Evolutionary conservation across 2,113 vertebrate genomes (phyloP).

Genomic region (Hystrix cristata): DNA sequence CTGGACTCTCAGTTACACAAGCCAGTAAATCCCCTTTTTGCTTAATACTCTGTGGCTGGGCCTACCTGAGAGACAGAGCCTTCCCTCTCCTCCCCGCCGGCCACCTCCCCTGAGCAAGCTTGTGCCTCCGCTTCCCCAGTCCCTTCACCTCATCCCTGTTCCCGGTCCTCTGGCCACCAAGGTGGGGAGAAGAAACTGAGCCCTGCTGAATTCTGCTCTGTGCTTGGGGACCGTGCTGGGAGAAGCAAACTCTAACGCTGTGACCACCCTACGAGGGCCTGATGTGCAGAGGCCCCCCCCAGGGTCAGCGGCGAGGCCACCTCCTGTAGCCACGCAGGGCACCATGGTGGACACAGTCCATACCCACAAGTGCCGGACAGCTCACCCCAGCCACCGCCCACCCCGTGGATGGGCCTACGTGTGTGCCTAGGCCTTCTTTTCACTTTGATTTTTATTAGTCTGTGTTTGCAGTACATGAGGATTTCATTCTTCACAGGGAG

Average conservation of each 20-base stretch:
- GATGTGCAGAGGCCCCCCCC: not conserved
- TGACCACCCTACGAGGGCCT: not conserved
- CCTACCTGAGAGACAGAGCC: no score
- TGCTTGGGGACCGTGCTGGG: not conserved
- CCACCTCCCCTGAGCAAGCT: no score
- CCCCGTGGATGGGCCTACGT: rapidly evolving
- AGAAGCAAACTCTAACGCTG: not conserved
- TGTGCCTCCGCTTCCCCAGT: no score
- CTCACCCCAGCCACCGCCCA: rapidly evolving
- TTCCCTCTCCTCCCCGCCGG: not conserved
- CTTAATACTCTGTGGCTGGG: not conserved
- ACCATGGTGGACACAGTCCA: no score
- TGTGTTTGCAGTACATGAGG: no score
- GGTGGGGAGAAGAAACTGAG: no score
- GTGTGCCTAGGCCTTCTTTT: not conserved
- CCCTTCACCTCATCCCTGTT: no score
- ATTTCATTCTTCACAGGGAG: no score
- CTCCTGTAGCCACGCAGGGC: not conserved
- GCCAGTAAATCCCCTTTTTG: not conserved
- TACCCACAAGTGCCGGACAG: not conserved
- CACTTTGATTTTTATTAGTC: no score
- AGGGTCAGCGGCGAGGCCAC: not conserved
- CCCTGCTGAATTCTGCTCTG: not conserved
- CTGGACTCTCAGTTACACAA: not conserved
- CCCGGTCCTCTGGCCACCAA: not conserved